These are phyloP conservation scores for Fringilla coelebs DNA, from an alignment of 2,797 vertebrate species.

Conservation along the genomic window DNA sequence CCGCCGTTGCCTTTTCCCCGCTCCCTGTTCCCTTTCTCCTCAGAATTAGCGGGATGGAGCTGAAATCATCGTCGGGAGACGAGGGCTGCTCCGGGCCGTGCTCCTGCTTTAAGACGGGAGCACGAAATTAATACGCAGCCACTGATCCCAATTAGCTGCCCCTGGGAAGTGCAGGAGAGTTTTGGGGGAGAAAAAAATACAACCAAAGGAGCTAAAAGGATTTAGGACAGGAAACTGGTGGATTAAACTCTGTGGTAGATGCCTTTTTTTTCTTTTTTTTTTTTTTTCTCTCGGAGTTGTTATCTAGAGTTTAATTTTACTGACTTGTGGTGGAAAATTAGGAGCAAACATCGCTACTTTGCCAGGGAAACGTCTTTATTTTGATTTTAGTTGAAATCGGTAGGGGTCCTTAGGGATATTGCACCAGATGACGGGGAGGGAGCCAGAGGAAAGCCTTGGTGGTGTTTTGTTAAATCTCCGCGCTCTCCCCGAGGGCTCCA, in stretches of 20 bases:
- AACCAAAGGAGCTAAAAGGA: neutral
- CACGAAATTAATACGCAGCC: neutral
- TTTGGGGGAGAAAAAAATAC: neutral
- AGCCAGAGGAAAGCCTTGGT: neutral
- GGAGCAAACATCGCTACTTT: neutral
- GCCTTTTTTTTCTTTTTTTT: too few relatives aligned
- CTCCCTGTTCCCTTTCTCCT: rapidly evolving
- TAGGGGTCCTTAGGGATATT: neutral
- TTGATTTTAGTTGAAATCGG: neutral
- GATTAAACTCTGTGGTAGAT: neutral
- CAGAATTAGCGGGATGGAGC: neutral
- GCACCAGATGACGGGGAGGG: neutral
- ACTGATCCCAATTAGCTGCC: neutral
- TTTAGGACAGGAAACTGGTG: neutral
- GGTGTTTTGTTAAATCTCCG: neutral
- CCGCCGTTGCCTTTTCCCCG: rapidly evolving
- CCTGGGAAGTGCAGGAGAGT: neutral
- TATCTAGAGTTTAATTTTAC: neutral
- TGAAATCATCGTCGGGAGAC: rapidly evolving
- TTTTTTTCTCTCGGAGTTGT: rapidly evolving
- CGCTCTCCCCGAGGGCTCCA: neutral
- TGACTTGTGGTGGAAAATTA: neutral
- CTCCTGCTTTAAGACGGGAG: rapidly evolving
- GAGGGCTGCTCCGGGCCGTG: neutral
- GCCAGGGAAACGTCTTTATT: neutral